phyloP scores from a whole-genome alignment of 2,113 vertebrate species.

The Actenoides lindsayi region DNA sequence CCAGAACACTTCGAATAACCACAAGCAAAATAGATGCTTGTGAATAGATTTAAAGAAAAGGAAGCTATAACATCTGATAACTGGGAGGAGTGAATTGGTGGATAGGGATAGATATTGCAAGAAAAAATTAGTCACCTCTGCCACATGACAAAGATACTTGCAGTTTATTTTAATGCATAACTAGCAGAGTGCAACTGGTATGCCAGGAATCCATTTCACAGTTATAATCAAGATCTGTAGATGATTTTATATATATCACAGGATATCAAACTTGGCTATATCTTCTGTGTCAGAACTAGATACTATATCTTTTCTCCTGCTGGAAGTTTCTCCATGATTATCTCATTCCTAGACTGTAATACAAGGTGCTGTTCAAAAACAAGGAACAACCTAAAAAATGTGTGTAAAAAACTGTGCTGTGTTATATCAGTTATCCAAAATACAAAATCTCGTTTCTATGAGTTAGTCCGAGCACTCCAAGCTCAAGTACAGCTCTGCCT shows the following conservation, averaged over 20 bases:
- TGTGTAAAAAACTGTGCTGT: background rate
- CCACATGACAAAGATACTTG: background rate
- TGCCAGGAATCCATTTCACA: no score
- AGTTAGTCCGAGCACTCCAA: background rate
- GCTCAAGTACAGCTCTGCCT: background rate
- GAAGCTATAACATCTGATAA: background rate
- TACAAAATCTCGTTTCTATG: background rate
- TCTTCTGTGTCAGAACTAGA: background rate
- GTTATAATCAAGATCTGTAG: background rate
- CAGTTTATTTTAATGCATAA: background rate
- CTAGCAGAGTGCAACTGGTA: no score
- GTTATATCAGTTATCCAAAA: background rate
- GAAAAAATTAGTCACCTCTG: background rate
- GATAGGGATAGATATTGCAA: background rate
- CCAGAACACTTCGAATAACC: background rate
- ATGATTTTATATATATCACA: background rate
- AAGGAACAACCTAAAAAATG: background rate
- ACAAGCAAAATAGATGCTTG: background rate
- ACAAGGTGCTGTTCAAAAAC: background rate
- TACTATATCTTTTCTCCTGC: background rate
- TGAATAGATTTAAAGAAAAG: background rate
- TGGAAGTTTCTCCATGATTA: background rate
- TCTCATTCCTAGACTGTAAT: background rate
- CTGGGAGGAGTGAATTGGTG: rapidly evolving
- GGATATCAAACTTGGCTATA: background rate